Conservation (phyloP, 2,113 vertebrate genomes). For the Polyodon spathula region DNA sequence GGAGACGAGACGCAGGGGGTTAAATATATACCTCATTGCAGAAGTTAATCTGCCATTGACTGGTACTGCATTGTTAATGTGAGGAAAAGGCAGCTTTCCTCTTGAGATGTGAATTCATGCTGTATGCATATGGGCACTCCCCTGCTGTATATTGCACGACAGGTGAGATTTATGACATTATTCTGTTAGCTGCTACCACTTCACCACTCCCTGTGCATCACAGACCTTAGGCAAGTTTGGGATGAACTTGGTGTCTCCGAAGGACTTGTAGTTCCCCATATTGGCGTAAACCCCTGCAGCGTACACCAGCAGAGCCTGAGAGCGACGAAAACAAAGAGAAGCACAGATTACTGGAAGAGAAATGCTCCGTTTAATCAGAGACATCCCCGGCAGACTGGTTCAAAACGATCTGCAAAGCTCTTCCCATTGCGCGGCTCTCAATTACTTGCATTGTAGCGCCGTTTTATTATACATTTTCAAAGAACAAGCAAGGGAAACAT, state of each 20-base stretch:
- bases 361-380: background rate
- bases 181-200: background rate
- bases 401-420: background rate
- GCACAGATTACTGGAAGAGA: background rate
- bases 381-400: background rate
- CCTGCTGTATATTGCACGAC: background rate
- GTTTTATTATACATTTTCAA: too few species aligned
- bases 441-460: too few species aligned
- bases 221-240: constrained; percentile 78
- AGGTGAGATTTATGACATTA: too few species aligned
- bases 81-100: too few species aligned
- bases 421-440: background rate
- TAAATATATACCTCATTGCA: too few species aligned
- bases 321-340: background rate
- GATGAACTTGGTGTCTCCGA: constrained; percentile 86
- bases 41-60: too few species aligned
- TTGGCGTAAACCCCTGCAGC: constrained; percentile 81
- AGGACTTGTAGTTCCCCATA: constrained; percentile 94
- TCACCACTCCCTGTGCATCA: background rate
- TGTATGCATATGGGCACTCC: too few species aligned
- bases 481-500: too few species aligned
- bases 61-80: too few species aligned
- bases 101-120: too few species aligned
- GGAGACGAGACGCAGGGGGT: too few species aligned
- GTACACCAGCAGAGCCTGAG: constrained; percentile 78